phyloP scores from a whole-genome alignment of 1,140 invertebrate species.

The Lepidostoma basale region DNA sequence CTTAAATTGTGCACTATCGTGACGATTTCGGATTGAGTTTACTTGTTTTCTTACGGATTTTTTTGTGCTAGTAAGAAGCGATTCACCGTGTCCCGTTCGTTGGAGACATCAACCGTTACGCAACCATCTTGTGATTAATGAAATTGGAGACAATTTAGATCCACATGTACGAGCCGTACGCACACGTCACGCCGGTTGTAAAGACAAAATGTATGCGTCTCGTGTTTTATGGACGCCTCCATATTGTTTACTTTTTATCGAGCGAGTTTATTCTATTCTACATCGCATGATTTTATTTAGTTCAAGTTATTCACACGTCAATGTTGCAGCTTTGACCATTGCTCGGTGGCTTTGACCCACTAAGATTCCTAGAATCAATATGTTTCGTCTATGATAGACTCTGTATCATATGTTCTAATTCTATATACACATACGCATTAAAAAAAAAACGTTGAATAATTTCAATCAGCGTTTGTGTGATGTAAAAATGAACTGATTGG shows the following conservation, averaged over 20 bases:
- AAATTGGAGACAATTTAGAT: conserved; percentile 19
- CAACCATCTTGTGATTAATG: background rate
- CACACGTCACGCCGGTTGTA: background rate
- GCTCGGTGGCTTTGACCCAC: no score
- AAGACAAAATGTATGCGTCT: background rate
- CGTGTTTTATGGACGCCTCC: background rate
- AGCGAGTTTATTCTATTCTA: no score
- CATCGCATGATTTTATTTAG: background rate
- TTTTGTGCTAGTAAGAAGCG: background rate
- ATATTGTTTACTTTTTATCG: background rate
- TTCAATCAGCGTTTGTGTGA: no score
- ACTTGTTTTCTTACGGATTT: background rate
- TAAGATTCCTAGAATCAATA: no score
- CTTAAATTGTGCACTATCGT: no score
- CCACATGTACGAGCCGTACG: background rate
- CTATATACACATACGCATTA: no score
- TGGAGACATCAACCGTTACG: background rate
- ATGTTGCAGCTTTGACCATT: background rate
- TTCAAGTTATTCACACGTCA: background rate
- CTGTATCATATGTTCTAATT: no score
- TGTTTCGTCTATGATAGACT: no score
- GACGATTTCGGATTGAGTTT: no score
- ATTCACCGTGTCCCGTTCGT: background rate
- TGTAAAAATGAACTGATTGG: no score
- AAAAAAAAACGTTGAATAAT: no score